Evolutionary conservation across 2,113 vertebrate genomes (phyloP).

Genomic region (Notiomystis cincta): DNA sequence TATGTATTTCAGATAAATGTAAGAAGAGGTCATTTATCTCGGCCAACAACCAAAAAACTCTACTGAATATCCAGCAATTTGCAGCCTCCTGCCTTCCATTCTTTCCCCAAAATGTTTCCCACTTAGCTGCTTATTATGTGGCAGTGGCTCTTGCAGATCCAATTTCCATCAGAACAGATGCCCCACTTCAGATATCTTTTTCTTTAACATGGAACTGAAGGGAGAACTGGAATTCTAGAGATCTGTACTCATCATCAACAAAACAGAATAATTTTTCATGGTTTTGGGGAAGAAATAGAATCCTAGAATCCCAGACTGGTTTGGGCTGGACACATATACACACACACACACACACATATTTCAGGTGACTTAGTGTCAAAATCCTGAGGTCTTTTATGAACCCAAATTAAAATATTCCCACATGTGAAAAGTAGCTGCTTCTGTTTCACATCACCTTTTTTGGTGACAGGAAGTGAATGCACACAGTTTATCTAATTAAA

Average conservation of each 20-base stretch:
- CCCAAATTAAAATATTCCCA: not conserved
- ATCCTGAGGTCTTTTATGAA: not conserved
- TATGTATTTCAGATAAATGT: not conserved
- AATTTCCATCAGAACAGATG: not conserved
- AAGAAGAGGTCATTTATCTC: not conserved
- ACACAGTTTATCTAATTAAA: not conserved
- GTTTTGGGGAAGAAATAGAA: not conserved
- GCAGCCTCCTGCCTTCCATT: not conserved
- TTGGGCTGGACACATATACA: not conserved
- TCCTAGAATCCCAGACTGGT: not conserved
- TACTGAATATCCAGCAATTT: not conserved
- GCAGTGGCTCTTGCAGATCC: not conserved
- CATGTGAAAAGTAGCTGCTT: not conserved
- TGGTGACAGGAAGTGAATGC: not conserved
- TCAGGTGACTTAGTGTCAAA: not conserved
- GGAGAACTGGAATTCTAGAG: not conserved
- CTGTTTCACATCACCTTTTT: not conserved
- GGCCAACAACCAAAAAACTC: not conserved
- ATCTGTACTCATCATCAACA: not conserved
- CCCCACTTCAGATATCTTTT: not conserved
- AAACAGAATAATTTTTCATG: not conserved
- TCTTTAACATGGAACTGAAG: not conserved
- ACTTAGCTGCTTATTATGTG: not conserved
- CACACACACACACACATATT: no score
- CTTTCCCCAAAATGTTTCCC: not conserved